Base-by-base conservation (phyloP, 2,113 vertebrate genomes). In the Spea bombifrons region DNA sequence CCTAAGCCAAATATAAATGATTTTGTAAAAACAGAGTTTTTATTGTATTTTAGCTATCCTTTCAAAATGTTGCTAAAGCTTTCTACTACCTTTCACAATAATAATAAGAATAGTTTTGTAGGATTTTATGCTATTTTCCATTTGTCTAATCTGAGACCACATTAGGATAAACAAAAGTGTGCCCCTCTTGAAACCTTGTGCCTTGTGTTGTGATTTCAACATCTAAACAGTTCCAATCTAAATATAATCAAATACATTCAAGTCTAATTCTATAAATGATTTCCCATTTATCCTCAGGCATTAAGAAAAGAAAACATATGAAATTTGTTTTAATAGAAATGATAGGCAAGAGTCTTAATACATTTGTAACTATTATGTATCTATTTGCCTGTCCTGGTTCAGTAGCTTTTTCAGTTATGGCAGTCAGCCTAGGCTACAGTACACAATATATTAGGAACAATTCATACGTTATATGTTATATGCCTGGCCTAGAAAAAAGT, bases 251-350 rank as follows among this genome's bases (percentile, higher is more conserved):
- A 66, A 82, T 81, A 4, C 0, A 53, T 82, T 84, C 50, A 50
- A 76, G 65, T 55, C 65, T 61, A 67, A 75, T 81, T 83, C 16
- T 82, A 8, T 80, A 83, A 84, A 68, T 83, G 15, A 63, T 45
- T 84, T 82, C 75, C 66, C 70, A 82, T 74, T 70, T 81, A 55
- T 73, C 70, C 17, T 72, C 67, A 16, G 74, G 50, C 10, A 55
- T 15, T 66, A 30, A 45, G 55, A 71, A 77, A 80, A 78, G 83
- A 50, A 16, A 80, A 69, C 55, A 55, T 49, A 55, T 46, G 46
- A 69, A 12, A 50, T 3, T 4, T 0, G 0, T 43, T 66, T 75
- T 45, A 47, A 73, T 66, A 50, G 49, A 71, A 52, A 72, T 12
- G 9, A 52, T 13, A 66, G 57, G 13, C 44, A 57, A 53, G 9